phyloP scores from a whole-genome alignment of 2,888 invertebrate species.

The Parascotia fuliginaria region DNA sequence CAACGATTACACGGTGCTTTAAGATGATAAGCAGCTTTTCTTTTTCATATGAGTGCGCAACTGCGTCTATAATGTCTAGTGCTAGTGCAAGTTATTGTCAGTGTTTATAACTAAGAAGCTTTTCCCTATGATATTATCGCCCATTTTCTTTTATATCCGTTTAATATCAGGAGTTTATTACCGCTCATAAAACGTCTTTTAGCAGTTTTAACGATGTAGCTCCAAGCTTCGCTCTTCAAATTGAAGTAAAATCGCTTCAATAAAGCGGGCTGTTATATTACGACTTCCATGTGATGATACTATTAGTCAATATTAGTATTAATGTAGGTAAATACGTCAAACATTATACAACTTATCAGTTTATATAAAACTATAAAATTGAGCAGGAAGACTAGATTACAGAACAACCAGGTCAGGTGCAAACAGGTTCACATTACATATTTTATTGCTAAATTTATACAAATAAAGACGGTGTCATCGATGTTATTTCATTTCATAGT shows the following conservation, averaged over 20 bases:
- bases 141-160: too few relatives aligned
- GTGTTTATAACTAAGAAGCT: not conserved
- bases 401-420: not conserved
- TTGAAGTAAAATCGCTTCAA: too few relatives aligned
- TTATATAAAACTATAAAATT: not conserved
- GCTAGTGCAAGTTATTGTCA: not conserved
- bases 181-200: too few relatives aligned
- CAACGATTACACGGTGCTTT: slow-evolving; percentile 43
- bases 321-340: too few relatives aligned
- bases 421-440: not conserved
- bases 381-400: not conserved
- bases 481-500: slow-evolving; percentile 11
- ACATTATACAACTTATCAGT: too few relatives aligned
- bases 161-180: too few relatives aligned
- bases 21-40: slow-evolving; percentile 37
- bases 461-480: not conserved
- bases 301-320: too few relatives aligned
- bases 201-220: too few relatives aligned
- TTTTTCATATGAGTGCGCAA: slow-evolving; percentile 19
- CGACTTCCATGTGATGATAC: too few relatives aligned
- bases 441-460: not conserved
- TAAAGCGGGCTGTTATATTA: too few relatives aligned
- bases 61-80: not conserved
- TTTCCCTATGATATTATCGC: too few relatives aligned
- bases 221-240: too few relatives aligned